Evolutionary conservation across 2,113 vertebrate genomes (phyloP).

Genomic region (Fulmarus glacialis): DNA sequence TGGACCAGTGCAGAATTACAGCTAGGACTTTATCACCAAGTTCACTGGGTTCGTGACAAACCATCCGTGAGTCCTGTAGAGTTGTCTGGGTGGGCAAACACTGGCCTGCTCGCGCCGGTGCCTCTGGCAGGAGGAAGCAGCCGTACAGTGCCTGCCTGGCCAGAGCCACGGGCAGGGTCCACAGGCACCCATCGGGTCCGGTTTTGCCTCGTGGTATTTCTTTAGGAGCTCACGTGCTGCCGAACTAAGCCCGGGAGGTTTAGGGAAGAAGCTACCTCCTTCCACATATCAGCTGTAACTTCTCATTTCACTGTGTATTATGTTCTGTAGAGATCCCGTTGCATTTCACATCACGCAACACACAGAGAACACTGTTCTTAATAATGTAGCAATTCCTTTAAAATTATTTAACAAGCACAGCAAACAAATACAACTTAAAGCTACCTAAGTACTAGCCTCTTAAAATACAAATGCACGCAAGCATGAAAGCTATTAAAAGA

Average conservation of each 20-base stretch:
- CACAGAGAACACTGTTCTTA: neutral
- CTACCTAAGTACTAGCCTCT: neutral
- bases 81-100: neutral
- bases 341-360: neutral
- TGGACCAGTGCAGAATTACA: neutral
- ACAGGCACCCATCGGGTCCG: rapidly evolving
- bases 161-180: rapidly evolving
- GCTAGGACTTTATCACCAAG: too few relatives aligned
- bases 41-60: neutral
- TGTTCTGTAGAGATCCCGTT: neutral
- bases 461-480: neutral
- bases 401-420: neutral
- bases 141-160: rapidly evolving
- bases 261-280: neutral
- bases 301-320: neutral
- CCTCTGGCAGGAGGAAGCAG: neutral
- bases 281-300: neutral
- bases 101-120: rapidly evolving
- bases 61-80: neutral
- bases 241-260: neutral
- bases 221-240: neutral
- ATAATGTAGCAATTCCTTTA: neutral
- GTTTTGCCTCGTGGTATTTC: neutral
- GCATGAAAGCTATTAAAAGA: neutral
- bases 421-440: neutral